Conservation (phyloP, 2,113 vertebrate species). For the Noturus placidus region DNA sequence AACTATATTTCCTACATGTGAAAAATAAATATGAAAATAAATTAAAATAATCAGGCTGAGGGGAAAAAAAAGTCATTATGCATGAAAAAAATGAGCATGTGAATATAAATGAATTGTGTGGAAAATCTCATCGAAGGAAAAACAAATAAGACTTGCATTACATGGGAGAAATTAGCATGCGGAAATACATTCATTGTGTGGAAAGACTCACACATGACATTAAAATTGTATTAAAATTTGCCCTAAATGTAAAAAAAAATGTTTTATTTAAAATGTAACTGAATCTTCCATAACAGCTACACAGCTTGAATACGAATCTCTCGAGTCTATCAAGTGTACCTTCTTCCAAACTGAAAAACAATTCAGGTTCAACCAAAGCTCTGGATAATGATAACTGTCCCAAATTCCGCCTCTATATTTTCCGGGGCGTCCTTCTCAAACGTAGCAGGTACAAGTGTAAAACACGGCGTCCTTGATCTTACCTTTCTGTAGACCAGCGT, state of each 20-base stretch:
- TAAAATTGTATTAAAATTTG: background rate
- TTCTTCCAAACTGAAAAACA: background rate
- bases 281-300: background rate
- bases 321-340: background rate
- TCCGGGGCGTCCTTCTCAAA: background rate
- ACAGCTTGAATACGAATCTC: background rate
- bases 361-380: background rate
- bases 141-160: background rate
- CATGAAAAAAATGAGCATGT: background rate
- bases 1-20: background rate
- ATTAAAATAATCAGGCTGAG: too few relatives aligned
- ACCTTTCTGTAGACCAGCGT: conserved; percentile 99
- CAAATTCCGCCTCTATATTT: too few relatives aligned
- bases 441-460: too few relatives aligned
- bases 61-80: background rate
- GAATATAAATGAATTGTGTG: background rate
- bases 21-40: background rate
- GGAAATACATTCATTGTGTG: background rate
- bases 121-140: background rate
- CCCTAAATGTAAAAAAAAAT: too few relatives aligned
- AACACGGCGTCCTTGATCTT: conserved; percentile 59
- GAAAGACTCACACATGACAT: background rate
- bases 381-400: background rate
- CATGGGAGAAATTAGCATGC: background rate
- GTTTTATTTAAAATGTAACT: background rate